Evolutionary conservation across 1,140 invertebrate genomes (phyloP).

Genomic region (Rhizoglyphus robini): DNA sequence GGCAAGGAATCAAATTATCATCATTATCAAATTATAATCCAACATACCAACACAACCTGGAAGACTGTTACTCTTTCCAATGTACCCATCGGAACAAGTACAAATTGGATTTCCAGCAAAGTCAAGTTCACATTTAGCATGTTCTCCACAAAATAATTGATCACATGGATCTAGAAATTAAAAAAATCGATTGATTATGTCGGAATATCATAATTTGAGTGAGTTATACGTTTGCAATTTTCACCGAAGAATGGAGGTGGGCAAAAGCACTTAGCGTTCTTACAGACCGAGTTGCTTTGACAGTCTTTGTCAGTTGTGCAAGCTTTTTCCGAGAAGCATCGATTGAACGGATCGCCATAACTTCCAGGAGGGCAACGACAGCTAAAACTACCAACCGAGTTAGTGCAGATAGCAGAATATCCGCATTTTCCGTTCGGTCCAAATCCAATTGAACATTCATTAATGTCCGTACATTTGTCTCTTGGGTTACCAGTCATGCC

Average conservation of each 20-base stretch:
- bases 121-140: constrained; percentile 72
- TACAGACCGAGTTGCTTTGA: constrained; percentile 75
- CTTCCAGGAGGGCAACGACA: constrained; percentile 66
- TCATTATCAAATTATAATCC: neutral
- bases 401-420: constrained; percentile 58
- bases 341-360: constrained; percentile 63
- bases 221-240: constrained; percentile 67
- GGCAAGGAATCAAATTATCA: neutral
- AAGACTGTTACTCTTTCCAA: constrained; percentile 47
- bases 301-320: constrained; percentile 60
- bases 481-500: constrained; percentile 30
- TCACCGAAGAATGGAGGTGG: constrained; percentile 78
- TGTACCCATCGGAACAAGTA: constrained; percentile 58
- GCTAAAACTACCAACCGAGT: constrained; percentile 55
- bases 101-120: constrained; percentile 62
- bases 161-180: constrained; percentile 73
- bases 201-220: neutral
- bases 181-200: neutral
- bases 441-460: constrained; percentile 53
- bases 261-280: constrained; percentile 60
- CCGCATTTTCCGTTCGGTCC: constrained; percentile 49
- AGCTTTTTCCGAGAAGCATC: constrained; percentile 33
- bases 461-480: constrained; percentile 45
- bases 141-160: constrained; percentile 61
- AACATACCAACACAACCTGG: constrained; percentile 49